Evolutionary conservation across 2,797 vertebrate species (phyloP).

Genomic region (Liasis olivaceus): DNA sequence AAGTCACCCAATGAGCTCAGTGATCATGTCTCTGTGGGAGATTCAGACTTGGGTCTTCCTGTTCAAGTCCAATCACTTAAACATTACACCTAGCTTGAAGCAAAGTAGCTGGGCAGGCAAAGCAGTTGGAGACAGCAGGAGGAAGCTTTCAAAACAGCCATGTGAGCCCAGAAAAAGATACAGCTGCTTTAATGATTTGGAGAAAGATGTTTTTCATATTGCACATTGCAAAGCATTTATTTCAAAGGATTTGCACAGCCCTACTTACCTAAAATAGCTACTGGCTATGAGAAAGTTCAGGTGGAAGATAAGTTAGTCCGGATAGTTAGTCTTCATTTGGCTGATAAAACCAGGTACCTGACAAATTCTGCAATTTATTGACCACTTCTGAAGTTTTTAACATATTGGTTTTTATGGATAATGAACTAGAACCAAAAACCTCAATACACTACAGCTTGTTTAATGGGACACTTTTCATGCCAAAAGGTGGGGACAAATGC

Average conservation of each 20-base stretch:
- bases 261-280: not conserved
- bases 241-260: not conserved
- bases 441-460: not conserved
- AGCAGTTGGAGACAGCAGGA: not conserved
- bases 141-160: not conserved
- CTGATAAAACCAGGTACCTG: not conserved
- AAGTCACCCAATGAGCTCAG: not conserved
- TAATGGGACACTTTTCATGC: not conserved
- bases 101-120: not conserved
- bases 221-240: not conserved
- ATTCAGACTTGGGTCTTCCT: not conserved
- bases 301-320: not conserved
- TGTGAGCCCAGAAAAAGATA: not conserved
- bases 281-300: not conserved
- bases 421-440: not conserved
- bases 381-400: not conserved
- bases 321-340: not conserved
- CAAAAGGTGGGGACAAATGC: not conserved
- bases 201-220: not conserved
- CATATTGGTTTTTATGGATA: not conserved
- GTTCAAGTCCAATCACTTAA: not conserved
- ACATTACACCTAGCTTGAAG: not conserved
- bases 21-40: not conserved
- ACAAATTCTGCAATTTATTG: not conserved
- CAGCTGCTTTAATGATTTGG: not conserved